Evolutionary conservation across 2,797 vertebrate species (phyloP), one percentile per base, ranked within the genome.

Genomic region (Gambelia wislizenii): DNA sequence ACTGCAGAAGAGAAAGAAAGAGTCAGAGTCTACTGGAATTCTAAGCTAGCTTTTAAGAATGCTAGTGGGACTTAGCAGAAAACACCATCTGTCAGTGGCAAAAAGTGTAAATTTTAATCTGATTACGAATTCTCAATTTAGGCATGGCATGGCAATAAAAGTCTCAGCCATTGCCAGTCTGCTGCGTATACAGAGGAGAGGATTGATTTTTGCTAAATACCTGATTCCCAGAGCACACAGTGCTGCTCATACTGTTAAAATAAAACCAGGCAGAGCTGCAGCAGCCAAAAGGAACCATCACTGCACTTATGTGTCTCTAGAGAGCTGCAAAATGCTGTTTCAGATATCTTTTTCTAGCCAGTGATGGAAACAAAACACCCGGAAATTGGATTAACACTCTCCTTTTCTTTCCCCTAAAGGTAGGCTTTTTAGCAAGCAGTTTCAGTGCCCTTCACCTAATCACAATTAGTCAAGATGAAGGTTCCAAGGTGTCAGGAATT

Each of bases 101-200:
- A 92, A 96, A 96, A 3, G 72, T 96, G 95, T 95, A 96, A 94
- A 90, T 96, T 96, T 94, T 76, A 89, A 91, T 92, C 94, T 96
- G 92, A 94, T 97, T 96, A 94, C 92, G 93, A 96, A 95, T 90
- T 93, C 91, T 88, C 91, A 91, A 93, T 54, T 91, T 91, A 86
- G 84, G 77, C 87, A 92, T 95, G 90, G 89, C 94, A 93, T 95
- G 90, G 89, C 94, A 93, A 89, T 94, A 92, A 96, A 90, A 89
- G 89, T 72, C 90, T 95, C 90, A 74, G 78, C 92, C 91, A 89
- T 92, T 89, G 91, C 20, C 83, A 54, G 89, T 76, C 84, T 89
- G 78, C 78, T 88, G 80, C 88, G 90, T 84, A 74, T 76, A 36
- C 20, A 91, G 91, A 93, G 27, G 52, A 89, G 42, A 64, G 69